Evolutionary conservation across 2,797 vertebrate genomes (phyloP), one percentile per base, ranked within the genome.

Genomic region (Poecilia gillii): DNA sequence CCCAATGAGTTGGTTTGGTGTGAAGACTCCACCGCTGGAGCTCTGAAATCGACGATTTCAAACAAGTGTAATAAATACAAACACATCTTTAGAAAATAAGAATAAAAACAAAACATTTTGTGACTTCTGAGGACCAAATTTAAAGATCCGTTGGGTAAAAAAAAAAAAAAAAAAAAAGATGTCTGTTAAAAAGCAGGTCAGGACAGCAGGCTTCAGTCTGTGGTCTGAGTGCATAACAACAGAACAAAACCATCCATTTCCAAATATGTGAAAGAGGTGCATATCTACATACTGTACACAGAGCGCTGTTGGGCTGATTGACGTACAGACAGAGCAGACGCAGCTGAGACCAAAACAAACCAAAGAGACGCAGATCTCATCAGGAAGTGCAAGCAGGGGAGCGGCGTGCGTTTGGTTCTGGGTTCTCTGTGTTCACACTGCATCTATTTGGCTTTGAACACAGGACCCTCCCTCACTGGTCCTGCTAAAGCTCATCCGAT

Each of bases 401-500:
- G 94, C 91, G 92, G 95, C 96, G 96, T 97, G 97, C 0, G 94
- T 95, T 94, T 95, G 78, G 88, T 94, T 89, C 91, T 77, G 84
- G 88, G 94, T 96, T 94, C 92, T 95, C 95, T 97, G 96, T 96
- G 96, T 96, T 96, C 95, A 92, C 90, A 95, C 96, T 96, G 96
- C 92, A 90, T 96, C 96, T 96, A 97, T 96, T 97, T 97, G 97
- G 96, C 95, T 97, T 96, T 95, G 95, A 97, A 96, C 97, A 96
- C 96, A 94, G 93, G 96, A 96, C 95, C 95, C 25, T 91, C 36
- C 64, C 36, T 41, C 28, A 75, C 95, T 86, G 95, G 95, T 95
- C 96, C 96, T 94, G 96, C 88, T 94, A 96, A 97, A 97, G 96
- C 96, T 96, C 96, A 96, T 95, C 95, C 94, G 94, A 96, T 14